A percentile compares a stretch with the other conserved stretches of the same genome.
Conservation (phyloP, 2,113 vertebrate species). For the Anhinga anhinga region DNA sequence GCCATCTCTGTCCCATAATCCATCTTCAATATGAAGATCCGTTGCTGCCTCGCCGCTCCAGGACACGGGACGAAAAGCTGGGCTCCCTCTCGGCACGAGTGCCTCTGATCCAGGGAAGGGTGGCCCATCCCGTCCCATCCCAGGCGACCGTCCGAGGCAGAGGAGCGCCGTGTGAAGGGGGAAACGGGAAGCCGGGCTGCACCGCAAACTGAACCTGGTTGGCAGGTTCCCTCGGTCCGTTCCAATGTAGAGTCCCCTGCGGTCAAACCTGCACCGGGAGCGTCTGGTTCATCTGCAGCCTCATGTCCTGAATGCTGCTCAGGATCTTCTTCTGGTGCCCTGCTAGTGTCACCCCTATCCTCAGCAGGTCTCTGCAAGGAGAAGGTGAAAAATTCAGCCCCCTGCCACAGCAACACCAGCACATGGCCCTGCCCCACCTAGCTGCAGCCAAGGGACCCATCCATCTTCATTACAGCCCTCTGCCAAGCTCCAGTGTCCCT, state of each 20-base stretch:
- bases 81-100: constrained; percentile 63
- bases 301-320: constrained; percentile 99
- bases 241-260: constrained; percentile 57
- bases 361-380: constrained; percentile 88
- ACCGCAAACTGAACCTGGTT: constrained; percentile 83
- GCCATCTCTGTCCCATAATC: constrained; percentile 80
- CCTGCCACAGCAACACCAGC: not conserved
- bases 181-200: constrained; percentile 79
- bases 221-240: constrained; percentile 72
- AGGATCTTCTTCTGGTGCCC: constrained; percentile 99
- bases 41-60: constrained; percentile 73
- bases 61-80: constrained; percentile 40
- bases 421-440: not conserved
- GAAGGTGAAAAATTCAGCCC: not conserved
- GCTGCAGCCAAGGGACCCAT: not conserved
- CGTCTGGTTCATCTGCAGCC: constrained; percentile 99
- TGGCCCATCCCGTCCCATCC: constrained; percentile 61
- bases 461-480: not conserved
- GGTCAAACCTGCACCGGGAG: constrained; percentile 98
- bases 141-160: constrained; percentile 69
- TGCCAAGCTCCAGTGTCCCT: not conserved
- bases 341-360: constrained; percentile 97
- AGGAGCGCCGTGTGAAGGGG: constrained; percentile 72
- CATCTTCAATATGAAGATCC: constrained; percentile 99
- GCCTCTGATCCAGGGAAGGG: constrained; percentile 69